phyloP scores from a whole-genome alignment of 2,113 vertebrate species.

The Scytalopus superciliaris region DNA sequence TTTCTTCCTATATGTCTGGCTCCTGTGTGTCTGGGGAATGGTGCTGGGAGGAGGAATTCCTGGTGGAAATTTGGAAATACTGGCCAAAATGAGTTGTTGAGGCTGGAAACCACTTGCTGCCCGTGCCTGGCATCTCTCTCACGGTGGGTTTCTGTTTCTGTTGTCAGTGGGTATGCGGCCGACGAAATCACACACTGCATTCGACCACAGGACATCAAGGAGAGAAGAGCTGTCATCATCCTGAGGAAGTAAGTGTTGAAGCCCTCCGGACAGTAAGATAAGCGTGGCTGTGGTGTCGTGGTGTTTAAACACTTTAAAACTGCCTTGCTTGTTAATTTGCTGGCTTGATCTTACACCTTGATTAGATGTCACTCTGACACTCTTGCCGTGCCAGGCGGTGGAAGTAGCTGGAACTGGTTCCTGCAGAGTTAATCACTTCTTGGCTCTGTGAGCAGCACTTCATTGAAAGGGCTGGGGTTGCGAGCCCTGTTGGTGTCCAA shows the following conservation, averaged over 20 bases:
- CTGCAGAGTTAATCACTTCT: not conserved
- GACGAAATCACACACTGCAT: slow-evolving; percentile 99
- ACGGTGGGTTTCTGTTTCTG: slow-evolving; percentile 19
- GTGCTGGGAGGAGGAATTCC: not conserved
- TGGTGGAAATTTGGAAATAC: not conserved
- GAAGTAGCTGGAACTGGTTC: not conserved
- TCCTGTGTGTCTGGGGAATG: not conserved
- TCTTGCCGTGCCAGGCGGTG: fast-evolving
- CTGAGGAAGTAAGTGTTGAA: slow-evolving; percentile 90
- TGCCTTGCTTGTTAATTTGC: not conserved
- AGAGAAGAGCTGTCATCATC: slow-evolving; percentile 95
- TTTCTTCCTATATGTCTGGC: not conserved
- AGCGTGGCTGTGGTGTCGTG: not conserved
- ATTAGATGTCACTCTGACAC: not conserved
- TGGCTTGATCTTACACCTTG: not conserved
- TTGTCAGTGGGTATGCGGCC: slow-evolving; percentile 92
- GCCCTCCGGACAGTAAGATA: not conserved
- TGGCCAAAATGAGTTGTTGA: not conserved
- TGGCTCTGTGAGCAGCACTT: not conserved
- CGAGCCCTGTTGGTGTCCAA: not conserved
- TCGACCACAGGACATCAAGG: slow-evolving; percentile 97
- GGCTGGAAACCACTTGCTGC: not conserved
- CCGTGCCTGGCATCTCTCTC: not conserved
- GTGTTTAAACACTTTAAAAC: not conserved
- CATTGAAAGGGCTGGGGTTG: not conserved